Evolutionary conservation across 35 echinoderm and acorn worm species (phyloP).

Genomic region (Amphiura filiformis): DNA sequence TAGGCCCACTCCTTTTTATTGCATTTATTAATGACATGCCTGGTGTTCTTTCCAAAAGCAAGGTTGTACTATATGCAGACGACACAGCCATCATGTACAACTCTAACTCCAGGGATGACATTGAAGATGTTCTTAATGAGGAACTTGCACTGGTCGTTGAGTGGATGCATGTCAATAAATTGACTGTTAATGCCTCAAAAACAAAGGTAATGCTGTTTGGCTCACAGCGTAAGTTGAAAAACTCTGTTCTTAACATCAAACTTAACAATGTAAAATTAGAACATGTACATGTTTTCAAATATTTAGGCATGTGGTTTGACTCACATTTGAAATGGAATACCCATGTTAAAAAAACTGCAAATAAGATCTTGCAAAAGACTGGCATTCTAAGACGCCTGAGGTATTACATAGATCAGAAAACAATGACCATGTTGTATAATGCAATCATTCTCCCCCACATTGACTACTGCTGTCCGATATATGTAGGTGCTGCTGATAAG

Average conservation of each 20-base stretch:
- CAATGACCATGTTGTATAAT: neutral
- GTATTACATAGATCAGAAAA: neutral
- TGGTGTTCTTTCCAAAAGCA: neutral
- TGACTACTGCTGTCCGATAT: neutral
- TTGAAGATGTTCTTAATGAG: neutral
- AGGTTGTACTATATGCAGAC: slow-evolving; percentile 1
- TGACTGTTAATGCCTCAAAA: slow-evolving; percentile 24
- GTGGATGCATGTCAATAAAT: neutral
- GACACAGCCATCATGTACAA: slow-evolving; percentile 12
- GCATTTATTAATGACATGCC: neutral
- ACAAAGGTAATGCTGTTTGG: slow-evolving; percentile 22
- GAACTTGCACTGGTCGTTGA: neutral
- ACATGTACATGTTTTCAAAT: slow-evolving; percentile 8
- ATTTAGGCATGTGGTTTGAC: slow-evolving; percentile 18
- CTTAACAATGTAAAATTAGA: neutral
- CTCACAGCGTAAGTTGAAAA: neutral
- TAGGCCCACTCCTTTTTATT: neutral
- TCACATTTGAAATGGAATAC: slow-evolving; percentile 8
- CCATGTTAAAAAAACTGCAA: slow-evolving; percentile 17
- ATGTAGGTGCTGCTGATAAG: too few species aligned
- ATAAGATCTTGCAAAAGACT: neutral
- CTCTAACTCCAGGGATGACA: neutral
- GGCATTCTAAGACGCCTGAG: neutral
- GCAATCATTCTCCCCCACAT: neutral
- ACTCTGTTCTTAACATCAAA: neutral